Conservation (phyloP, 2,797 vertebrate species). For the Anguilla pacifica region DNA sequence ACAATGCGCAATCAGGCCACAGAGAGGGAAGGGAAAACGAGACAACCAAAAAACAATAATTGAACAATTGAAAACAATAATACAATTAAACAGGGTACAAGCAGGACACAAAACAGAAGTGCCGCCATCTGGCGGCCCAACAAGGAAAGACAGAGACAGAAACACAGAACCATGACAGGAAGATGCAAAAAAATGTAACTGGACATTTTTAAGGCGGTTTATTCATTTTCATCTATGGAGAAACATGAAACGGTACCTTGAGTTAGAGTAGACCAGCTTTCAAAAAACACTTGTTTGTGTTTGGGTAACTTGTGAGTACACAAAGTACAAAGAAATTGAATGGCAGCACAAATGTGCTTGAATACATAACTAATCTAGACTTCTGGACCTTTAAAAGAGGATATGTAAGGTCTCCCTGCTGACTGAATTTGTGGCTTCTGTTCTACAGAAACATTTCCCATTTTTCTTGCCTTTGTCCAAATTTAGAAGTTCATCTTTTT, state of each 20-base stretch:
- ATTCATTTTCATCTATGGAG: conserved; percentile 9
- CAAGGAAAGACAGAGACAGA: too few relatives aligned
- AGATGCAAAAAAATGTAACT: neutral
- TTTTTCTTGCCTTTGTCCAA: conserved; percentile 12
- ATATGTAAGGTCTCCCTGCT: neutral
- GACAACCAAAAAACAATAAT: too few relatives aligned
- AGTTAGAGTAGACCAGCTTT: conserved; percentile 52
- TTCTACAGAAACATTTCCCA: conserved; percentile 8
- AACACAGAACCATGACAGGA: neutral
- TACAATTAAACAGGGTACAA: too few relatives aligned
- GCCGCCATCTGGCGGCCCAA: too few relatives aligned
- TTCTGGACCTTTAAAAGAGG: neutral
- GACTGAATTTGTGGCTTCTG: neutral
- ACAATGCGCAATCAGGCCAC: too few relatives aligned
- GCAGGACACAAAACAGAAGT: too few relatives aligned
- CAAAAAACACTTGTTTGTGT: conserved; percentile 47
- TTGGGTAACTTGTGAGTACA: conserved; percentile 52
- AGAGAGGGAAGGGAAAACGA: too few relatives aligned
- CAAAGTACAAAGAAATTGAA: conserved; percentile 41
- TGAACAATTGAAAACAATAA: too few relatives aligned
- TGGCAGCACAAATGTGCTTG: conserved; percentile 50
- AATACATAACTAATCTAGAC: conserved; percentile 17
- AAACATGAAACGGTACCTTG: conserved; percentile 43
- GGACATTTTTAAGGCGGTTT: conserved; percentile 5
- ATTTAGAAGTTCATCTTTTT: conserved; percentile 40